Percentiles rank a stretch among this genome's conserved stretches.
Evolutionary conservation across 2,888 invertebrate genomes (phyloP).

Genomic region (Drosophila crucigera): DNA sequence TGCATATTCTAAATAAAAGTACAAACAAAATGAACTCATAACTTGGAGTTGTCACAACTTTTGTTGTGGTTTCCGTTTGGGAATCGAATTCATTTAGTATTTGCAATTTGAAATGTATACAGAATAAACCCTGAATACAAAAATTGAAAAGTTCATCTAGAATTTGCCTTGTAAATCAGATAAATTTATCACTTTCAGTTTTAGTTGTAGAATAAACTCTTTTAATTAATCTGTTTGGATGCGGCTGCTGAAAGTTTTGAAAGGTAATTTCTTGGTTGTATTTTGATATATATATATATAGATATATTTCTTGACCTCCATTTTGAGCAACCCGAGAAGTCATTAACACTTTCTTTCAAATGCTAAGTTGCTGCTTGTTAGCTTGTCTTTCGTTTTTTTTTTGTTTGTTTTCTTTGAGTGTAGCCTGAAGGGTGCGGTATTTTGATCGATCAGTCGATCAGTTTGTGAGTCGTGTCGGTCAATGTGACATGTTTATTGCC

Average conservation of each 20-base stretch:
- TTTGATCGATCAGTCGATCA: conserved; percentile 48
- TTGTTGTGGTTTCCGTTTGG: neutral
- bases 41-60: neutral
- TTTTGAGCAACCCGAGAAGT: neutral
- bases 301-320: neutral
- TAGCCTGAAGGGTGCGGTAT: conserved; percentile 43
- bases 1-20: conserved; percentile 26
- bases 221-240: neutral
- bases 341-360: neutral
- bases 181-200: neutral
- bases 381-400: conserved; percentile 16
- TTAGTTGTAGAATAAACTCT: neutral
- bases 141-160: neutral
- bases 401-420: conserved; percentile 16
- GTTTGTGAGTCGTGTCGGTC: conserved; percentile 33
- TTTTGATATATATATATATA: neutral
- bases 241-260: neutral
- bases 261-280: neutral
- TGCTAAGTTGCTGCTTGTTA: neutral
- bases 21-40: neutral
- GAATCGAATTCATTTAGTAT: neutral
- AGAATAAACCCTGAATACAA: too few species aligned
- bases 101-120: neutral
- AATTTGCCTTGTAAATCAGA: neutral
- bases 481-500: conserved; percentile 63